phyloP scores from a whole-genome alignment of 2,888 invertebrate genomes.

The Synergus itoensis region DNA sequence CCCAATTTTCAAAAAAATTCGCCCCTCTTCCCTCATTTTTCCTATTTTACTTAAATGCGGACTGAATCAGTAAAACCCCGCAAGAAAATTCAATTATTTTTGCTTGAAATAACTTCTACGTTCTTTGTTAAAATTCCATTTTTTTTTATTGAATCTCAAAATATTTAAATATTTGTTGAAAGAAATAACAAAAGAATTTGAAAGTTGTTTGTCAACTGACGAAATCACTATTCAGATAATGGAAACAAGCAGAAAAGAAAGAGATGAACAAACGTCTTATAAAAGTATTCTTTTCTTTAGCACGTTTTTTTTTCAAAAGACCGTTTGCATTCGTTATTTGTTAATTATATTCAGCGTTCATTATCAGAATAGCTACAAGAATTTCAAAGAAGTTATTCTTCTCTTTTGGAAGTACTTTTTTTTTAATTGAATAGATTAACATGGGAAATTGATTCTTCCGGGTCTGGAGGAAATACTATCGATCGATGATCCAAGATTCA shows the following conservation, averaged over 20 bases:
- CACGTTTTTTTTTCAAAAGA: conserved; percentile 10
- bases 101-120: no score
- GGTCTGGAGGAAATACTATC: conserved; percentile 34
- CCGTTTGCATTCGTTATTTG: conserved; percentile 27
- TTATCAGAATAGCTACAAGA: conserved; percentile 17
- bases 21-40: no score
- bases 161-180: background rate
- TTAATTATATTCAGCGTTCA: conserved; percentile 26
- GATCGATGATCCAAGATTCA: conserved; percentile 37
- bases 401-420: background rate
- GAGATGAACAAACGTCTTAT: conserved; percentile 28
- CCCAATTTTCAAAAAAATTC: no score
- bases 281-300: conserved; percentile 22
- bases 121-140: no score
- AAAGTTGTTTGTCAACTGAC: background rate
- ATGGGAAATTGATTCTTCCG: conserved; percentile 25
- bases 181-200: background rate
- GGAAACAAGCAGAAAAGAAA: conserved; percentile 8
- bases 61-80: no score
- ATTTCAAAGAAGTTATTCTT: background rate
- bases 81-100: no score
- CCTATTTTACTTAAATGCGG: no score
- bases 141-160: background rate
- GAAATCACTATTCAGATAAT: background rate
- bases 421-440: background rate